Evolutionary conservation across 2,888 invertebrate genomes (phyloP).

Genomic region (Caenorhabditis sulstoni): DNA sequence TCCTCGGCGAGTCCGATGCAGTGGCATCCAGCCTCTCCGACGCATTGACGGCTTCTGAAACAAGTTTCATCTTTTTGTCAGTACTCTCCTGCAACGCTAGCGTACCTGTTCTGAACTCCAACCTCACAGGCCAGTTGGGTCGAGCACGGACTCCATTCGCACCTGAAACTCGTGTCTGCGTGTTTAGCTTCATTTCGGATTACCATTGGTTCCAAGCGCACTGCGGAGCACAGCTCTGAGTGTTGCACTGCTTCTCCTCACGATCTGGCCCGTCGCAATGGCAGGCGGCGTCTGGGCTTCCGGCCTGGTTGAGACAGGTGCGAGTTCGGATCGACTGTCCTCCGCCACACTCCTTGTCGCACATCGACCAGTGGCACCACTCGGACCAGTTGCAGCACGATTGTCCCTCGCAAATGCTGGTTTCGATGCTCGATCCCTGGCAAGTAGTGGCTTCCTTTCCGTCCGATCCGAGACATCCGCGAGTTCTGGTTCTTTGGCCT

Average conservation of each 20-base stretch:
- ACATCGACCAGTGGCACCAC: constrained; percentile 76
- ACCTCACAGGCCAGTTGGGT: constrained; percentile 71
- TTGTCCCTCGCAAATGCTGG: constrained; percentile 70
- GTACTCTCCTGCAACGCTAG: neutral
- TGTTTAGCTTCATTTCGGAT: neutral
- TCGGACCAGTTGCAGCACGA: constrained; percentile 75
- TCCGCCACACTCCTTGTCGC: constrained; percentile 75
- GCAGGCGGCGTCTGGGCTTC: constrained; percentile 65
- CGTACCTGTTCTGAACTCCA: constrained; percentile 61
- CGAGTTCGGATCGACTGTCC: constrained; percentile 70
- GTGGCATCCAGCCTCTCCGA: constrained; percentile 75
- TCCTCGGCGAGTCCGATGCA: constrained; percentile 75
- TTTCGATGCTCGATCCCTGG: constrained; percentile 71
- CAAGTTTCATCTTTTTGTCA: neutral
- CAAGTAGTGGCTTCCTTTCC: constrained; percentile 72
- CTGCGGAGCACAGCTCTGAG: constrained; percentile 73
- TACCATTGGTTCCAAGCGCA: constrained; percentile 75
- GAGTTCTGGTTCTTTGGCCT: constrained; percentile 71
- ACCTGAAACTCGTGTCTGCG: constrained; percentile 35
- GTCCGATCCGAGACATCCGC: constrained; percentile 68
- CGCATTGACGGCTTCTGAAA: constrained; percentile 73
- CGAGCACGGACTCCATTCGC: constrained; percentile 75
- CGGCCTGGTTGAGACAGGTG: constrained; percentile 68
- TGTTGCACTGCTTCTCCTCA: constrained; percentile 72
- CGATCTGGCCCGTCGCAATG: constrained; percentile 73